Evolutionary conservation across 2,888 invertebrate genomes (phyloP), one percentile per base, ranked within the genome.

Genomic region (Leptinotarsa peninsularis): DNA sequence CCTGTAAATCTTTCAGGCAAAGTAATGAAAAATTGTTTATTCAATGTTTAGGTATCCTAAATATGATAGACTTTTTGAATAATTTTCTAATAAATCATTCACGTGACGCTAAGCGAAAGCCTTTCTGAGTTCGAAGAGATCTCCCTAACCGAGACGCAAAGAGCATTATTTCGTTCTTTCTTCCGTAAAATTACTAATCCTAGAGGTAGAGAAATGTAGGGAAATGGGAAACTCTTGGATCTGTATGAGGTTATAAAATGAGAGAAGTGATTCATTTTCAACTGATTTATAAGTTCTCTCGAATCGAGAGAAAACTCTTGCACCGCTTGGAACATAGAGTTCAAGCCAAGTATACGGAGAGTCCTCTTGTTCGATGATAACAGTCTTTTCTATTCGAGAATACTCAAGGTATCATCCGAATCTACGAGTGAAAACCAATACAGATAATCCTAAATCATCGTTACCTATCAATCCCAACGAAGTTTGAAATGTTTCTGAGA

Each of bases 121-220:
- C 43, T 66, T 71, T 56, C 71, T 54, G 23, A 74, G 71, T 70
- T 67, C 50, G 56, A 63, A 70, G 54, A 70, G 15, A 56, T 50
- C 52, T 70, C 50, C 54, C 58, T 67, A 72, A 72, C 67, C 67
- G 67, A 56, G 67, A 54, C 72, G 52, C 21, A 49, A 71, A 71
- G 66, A 70, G 73, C 27, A 66, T 74, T 70, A 74, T 74, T 66
- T 66, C 66, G 69, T 70, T 67, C 70, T 66, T 71, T 67, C 74
- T 74, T 67, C 71, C 74, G 70, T 74, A 70, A 74, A 74, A 74
- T 74, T 74, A 74, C 74, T 68, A 70, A 74, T 72, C 72, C 67
- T 54, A 66, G 52, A 69, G 66, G 69, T 49, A 68, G 54, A 70
- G 54, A n/a, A 49, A 49, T 13, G 60, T 21, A 66, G 21, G 27